Percentiles rank a stretch among this genome's conserved stretches.
phyloP scores from a whole-genome alignment of 2,113 vertebrate genomes.

The Chionis minor region DNA sequence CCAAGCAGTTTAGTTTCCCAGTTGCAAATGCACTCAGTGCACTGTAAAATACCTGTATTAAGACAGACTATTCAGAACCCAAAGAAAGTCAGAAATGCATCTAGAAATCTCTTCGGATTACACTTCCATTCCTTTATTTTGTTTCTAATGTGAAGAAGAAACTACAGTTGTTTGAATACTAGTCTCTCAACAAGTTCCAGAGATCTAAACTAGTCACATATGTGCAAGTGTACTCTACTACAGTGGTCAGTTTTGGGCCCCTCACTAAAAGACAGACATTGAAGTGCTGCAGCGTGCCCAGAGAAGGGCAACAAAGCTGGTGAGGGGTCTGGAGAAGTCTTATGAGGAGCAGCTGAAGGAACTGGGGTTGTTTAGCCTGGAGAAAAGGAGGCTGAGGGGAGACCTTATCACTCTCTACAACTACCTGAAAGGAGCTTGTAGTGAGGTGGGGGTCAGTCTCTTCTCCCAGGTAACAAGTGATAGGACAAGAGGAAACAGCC shows the following conservation, averaged over 20 bases:
- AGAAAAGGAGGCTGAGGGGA: neutral
- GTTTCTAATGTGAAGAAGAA: neutral
- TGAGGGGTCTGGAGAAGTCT: neutral
- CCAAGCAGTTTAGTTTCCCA: neutral
- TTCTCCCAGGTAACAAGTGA: neutral
- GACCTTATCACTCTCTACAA: neutral
- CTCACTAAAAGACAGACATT: neutral
- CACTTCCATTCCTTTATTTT: neutral
- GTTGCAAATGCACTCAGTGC: neutral
- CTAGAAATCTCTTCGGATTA: neutral
- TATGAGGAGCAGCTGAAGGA: neutral
- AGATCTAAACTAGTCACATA: neutral
- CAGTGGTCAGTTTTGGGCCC: neutral
- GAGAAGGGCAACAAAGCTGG: neutral
- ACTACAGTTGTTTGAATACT: neutral
- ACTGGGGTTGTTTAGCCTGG: neutral
- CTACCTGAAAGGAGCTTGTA: neutral
- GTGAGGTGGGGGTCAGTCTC: rapidly evolving
- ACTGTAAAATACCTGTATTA: neutral
- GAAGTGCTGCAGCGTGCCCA: neutral
- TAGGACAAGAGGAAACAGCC: neutral
- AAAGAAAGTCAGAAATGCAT: neutral
- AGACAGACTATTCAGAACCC: neutral
- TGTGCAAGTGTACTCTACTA: neutral
- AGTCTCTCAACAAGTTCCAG: neutral